Conservation (phyloP, 2,888 invertebrate species). For the Catocala sponsa region DNA sequence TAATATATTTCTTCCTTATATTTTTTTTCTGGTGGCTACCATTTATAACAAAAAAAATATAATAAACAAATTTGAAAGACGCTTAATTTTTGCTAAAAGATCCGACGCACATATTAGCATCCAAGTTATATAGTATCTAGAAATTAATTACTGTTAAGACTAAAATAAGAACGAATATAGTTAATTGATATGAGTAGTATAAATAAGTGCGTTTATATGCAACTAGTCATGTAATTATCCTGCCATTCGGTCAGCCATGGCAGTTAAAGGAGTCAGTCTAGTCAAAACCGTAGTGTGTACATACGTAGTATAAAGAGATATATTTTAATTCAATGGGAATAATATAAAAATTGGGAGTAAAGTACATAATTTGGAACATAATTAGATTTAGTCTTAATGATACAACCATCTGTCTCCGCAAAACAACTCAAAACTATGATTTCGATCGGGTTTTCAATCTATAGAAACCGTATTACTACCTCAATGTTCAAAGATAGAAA, state of each 20-base stretch:
- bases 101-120: constrained; percentile 5
- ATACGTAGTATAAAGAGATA: constrained; percentile 46
- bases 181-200: neutral
- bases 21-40: no score
- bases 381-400: no score
- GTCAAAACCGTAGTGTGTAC: constrained; percentile 65
- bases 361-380: no score
- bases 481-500: no score
- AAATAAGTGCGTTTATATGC: no score
- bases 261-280: constrained; percentile 56
- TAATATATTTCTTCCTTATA: no score
- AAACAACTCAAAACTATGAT: no score
- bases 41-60: no score
- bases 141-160: neutral
- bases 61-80: constrained; percentile 2
- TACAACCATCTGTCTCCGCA: no score
- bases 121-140: neutral
- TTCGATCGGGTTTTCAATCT: no score
- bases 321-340: constrained; percentile 30
- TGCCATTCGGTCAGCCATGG: constrained; percentile 3
- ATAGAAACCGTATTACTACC: no score
- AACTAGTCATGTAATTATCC: constrained; percentile 7
- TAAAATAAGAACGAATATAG: no score
- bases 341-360: constrained; percentile 9
- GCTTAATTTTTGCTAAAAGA: constrained; percentile 4